Conservation (phyloP, 2,888 invertebrate species). For the Dendrolimus houi region DNA sequence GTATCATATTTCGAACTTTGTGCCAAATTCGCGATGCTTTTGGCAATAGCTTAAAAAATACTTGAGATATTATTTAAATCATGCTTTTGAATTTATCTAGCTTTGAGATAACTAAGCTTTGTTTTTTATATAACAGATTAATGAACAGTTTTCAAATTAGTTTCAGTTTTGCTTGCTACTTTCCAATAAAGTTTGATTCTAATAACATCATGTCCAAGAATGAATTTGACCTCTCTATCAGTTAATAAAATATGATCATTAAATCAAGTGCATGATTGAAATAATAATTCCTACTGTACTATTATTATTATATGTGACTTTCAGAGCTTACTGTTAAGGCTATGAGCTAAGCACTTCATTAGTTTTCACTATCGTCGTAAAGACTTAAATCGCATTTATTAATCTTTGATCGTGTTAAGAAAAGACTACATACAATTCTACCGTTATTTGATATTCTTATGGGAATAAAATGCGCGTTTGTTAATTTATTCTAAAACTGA, state of each 20-base stretch:
- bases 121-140: too few species aligned
- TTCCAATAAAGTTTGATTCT: too few species aligned
- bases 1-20: constrained; percentile 38
- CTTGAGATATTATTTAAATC: constrained; percentile 5
- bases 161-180: too few species aligned
- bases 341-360: neutral
- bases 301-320: constrained; percentile 1
- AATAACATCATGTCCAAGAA: too few species aligned
- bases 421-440: neutral
- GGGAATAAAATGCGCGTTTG: too few species aligned
- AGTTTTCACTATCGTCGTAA: neutral
- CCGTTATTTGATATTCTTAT: too few species aligned
- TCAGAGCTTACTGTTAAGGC: constrained; percentile 13
- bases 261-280: neutral
- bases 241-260: too few species aligned
- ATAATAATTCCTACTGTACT: constrained; percentile 4
- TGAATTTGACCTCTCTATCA: too few species aligned
- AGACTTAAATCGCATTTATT: neutral
- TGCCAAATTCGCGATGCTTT: constrained; percentile 58
- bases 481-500: too few species aligned
- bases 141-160: too few species aligned
- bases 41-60: constrained; percentile 39
- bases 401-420: neutral
- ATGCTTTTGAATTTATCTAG: constrained; percentile 3
- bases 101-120: too few species aligned